Percentiles rank a stretch among this genome's conserved stretches.
Conservation (phyloP, 2,797 vertebrate species). For the Botia kubotai region DNA sequence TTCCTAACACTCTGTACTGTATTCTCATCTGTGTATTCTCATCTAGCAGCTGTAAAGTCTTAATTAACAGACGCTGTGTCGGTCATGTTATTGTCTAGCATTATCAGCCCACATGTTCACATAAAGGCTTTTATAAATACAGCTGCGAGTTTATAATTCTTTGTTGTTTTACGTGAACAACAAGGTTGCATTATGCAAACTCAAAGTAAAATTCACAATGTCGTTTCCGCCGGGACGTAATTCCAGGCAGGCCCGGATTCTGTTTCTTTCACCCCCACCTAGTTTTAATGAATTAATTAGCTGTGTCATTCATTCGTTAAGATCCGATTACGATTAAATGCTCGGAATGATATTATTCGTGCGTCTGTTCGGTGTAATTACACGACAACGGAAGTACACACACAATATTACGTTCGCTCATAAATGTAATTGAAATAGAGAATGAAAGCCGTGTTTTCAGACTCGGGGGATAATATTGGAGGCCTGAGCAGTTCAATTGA, state of each 20-base stretch:
- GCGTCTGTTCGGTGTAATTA: conserved; percentile 51
- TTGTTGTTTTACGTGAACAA: conserved; percentile 37
- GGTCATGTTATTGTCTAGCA: conserved; percentile 8
- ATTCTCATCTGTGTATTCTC: neutral
- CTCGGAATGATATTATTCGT: conserved; percentile 55
- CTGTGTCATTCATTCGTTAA: conserved; percentile 55
- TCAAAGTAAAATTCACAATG: conserved; percentile 13
- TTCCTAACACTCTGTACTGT: neutral
- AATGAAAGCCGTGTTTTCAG: neutral
- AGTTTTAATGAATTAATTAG: conserved; percentile 61
- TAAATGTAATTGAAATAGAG: conserved; percentile 40
- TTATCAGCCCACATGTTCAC: neutral
- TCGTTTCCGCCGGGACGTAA: conserved; percentile 17
- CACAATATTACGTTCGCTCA: conserved; percentile 36
- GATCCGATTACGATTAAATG: conserved; percentile 57
- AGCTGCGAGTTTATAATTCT: conserved; percentile 24
- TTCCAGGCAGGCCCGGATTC: conserved; percentile 26
- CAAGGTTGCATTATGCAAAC: conserved; percentile 7
- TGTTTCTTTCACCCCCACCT: conserved; percentile 53
- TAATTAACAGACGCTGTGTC: conserved; percentile 31
- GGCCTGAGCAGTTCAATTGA: neutral
- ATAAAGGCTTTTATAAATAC: conserved; percentile 17
- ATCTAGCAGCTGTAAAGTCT: conserved; percentile 19
- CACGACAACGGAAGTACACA: conserved; percentile 32
- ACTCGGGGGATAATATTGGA: neutral